Base-by-base conservation (phyloP, 2,888 invertebrate species). In the Seira sanloemensis region DNA sequence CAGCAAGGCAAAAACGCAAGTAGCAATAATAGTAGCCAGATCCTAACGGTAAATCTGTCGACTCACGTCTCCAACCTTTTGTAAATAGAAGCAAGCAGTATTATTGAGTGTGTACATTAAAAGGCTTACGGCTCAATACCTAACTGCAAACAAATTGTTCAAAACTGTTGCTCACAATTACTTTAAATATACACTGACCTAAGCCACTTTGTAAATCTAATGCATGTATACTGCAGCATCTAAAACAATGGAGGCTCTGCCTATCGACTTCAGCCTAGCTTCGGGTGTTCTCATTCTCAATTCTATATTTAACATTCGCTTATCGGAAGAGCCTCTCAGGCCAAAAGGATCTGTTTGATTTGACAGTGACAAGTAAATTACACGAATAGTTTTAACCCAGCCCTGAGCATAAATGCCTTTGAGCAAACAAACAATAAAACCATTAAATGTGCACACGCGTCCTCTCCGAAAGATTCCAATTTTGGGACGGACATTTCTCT, bases 171-270 rank as follows among this genome's bases (percentile, higher is more conserved):
- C 37, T 12, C 12, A 37, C 5, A 37, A 37, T 4, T 12, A 37
- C 12, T 37, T 37, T n/a, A n/a, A n/a, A 12, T 37, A 7, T 12
- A 37, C 46, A 78, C 78, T 78, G 78, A 78, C 78, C 78, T 78
- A 72, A 78, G 78, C 65, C 78, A 78, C 66, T 72, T 77, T 71
- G 2, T 21, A 12, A 37, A 71, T 12, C 37, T 4, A 4, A 37
- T 37, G 37, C 37, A 37, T 37, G 37, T 37, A 12, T 37, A 37
- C 12, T 37, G 4, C 37, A 37, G 37, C 37, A 37, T 37, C 37
- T 12, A 37, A 37, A 37, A 37, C 37, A 37, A 37, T 37, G 12
- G 12, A 37, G 12, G n/a, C n/a, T n/a, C n/a, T n/a, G n/a, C n/a
- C n/a, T n/a, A n/a, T n/a, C n/a, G n/a, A n/a, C n/a, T n/a, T n/a